Evolutionary conservation across 2,113 vertebrate genomes (phyloP).

Genomic region (Seriola dumerili): DNA sequence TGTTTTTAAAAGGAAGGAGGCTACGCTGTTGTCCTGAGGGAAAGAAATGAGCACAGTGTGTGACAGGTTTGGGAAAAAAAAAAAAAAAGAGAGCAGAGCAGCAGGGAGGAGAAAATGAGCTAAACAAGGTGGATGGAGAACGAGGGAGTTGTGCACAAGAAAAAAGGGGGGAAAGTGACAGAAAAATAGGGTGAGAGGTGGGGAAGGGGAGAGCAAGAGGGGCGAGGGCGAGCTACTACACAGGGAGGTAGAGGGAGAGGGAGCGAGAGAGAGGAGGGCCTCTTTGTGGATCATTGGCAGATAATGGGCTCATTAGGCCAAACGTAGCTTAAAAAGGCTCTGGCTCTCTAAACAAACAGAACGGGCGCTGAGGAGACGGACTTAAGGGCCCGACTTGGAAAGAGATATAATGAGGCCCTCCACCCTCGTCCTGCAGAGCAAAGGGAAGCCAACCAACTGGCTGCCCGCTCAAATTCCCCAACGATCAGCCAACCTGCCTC

Average conservation of each 20-base stretch:
- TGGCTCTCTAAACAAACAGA: conserved; percentile 86
- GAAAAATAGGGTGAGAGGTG: conserved; percentile 60
- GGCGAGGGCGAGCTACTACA: conserved; percentile 43
- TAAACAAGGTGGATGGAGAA: conserved; percentile 56
- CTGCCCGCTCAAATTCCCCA: conserved; percentile 69
- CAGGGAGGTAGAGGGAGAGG: conserved; percentile 48
- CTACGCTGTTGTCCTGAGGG: conserved; percentile 57
- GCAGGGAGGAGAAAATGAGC: conserved; percentile 54
- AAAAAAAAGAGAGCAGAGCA: conserved; percentile 22
- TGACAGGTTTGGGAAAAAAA: conserved; percentile 53
- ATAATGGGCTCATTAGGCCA: conserved; percentile 88
- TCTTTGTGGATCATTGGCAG: conserved; percentile 86
- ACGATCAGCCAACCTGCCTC: conserved; percentile 58
- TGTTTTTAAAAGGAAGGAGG: conserved; percentile 65
- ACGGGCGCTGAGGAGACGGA: conserved; percentile 81
- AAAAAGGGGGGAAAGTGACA: conserved; percentile 49
- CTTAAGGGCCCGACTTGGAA: conserved; percentile 84
- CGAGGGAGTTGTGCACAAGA: conserved; percentile 32
- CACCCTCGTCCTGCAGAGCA: conserved; percentile 55
- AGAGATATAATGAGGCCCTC: conserved; percentile 85
- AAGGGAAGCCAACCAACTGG: conserved; percentile 67
- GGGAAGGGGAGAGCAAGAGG: conserved; percentile 36
- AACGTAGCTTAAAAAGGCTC: conserved; percentile 84
- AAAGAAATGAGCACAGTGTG: conserved; percentile 69
- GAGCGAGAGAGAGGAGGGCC: conserved; percentile 70